Conservation (phyloP, 1,140 invertebrate species). For the Liolophura sinensis region DNA sequence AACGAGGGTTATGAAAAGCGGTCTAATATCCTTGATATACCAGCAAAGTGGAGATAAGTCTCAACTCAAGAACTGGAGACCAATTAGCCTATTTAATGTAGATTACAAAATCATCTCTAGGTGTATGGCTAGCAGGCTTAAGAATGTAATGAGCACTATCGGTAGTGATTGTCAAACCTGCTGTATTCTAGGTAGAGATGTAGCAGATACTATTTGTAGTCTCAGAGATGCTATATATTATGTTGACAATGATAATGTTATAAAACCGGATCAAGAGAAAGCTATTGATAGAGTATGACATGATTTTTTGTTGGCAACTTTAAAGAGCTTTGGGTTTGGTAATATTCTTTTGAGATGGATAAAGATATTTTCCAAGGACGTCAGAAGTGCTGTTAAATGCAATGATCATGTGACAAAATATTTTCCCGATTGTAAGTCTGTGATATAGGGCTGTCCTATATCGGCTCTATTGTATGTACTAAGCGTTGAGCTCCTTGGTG, state of each 20-base stretch:
- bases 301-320: conserved; percentile 4
- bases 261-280: conserved; percentile 11
- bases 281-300: conserved; percentile 10
- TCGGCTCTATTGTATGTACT: conserved; percentile 18
- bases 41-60: conserved; percentile 12
- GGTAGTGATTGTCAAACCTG: conserved; percentile 10
- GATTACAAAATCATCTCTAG: conserved; percentile 16
- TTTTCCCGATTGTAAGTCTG: conserved; percentile 14
- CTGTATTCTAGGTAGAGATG: conserved; percentile 14
- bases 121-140: conserved; percentile 12
- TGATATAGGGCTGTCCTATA: conserved; percentile 20
- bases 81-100: conserved; percentile 12
- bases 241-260: conserved; percentile 8
- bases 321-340: conserved; percentile 7
- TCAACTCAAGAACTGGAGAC: conserved; percentile 13
- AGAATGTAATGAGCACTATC: conserved; percentile 13
- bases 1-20: conserved; percentile 9
- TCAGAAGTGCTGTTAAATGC: conserved; percentile 11
- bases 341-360: conserved; percentile 6
- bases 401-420: conserved; percentile 15
- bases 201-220: conserved; percentile 10
- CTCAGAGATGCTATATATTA: conserved; percentile 13
- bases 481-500: too few relatives aligned
- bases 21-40: conserved; percentile 10
- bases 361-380: background rate